Evolutionary conservation across 2,888 invertebrate species (phyloP).

Genomic region (Amphipyra tragopoginis): DNA sequence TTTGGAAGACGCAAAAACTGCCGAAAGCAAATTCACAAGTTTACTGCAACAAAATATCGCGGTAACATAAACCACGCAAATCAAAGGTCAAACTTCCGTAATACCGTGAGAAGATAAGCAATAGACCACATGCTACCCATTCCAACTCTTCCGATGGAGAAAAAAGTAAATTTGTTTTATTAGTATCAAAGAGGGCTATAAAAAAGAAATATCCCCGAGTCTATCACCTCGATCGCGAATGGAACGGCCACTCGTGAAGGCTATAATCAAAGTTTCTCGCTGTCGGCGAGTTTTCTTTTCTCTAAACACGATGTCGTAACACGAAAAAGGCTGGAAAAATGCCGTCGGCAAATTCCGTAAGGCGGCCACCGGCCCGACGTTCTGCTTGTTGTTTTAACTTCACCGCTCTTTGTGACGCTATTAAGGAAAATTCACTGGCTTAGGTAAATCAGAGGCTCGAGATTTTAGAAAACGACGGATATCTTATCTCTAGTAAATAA

Average conservation of each 20-base stretch:
- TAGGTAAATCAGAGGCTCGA: conserved; percentile 71
- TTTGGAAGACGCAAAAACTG: conserved; percentile 63
- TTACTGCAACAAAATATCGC: conserved; percentile 67
- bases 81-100: conserved; percentile 81
- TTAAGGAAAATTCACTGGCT: conserved; percentile 78
- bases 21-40: conserved; percentile 71
- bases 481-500: conserved; percentile 29
- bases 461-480: conserved; percentile 55
- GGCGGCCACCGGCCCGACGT: conserved; percentile 69
- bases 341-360: conserved; percentile 83
- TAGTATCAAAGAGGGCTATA: conserved; percentile 87
- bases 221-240: conserved; percentile 86
- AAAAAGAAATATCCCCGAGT: conserved; percentile 86
- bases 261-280: conserved; percentile 89
- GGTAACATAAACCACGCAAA: conserved; percentile 68
- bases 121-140: conserved; percentile 81
- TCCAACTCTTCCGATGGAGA: conserved; percentile 76
- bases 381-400: conserved; percentile 82
- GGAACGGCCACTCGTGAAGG: conserved; percentile 86
- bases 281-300: conserved; percentile 87
- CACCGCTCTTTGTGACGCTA: conserved; percentile 77
- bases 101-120: conserved; percentile 73
- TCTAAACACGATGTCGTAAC: conserved; percentile 89
- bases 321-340: conserved; percentile 87
- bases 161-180: conserved; percentile 88